Base-by-base conservation (phyloP, 1,140 invertebrate genomes). In the Drosophila pseudoananassae region DNA sequence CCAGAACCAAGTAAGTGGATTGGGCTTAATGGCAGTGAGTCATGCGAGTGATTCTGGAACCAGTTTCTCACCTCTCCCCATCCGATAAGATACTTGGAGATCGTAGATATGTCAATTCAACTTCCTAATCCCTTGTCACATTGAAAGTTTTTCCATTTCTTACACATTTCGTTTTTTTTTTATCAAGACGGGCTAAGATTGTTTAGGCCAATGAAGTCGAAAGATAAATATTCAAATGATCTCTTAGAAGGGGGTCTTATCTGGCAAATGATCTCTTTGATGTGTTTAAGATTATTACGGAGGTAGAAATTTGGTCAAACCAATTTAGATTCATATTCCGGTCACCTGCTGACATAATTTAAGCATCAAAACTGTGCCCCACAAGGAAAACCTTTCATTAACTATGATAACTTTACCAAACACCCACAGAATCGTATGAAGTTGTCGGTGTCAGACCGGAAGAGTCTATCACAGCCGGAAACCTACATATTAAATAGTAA, bases 71-170 rank as follows among this genome's bases (percentile, higher is more conserved):
- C 59, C 56, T 75, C 46, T 61, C 40, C n/a, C 51, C 74, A 80
- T 82, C 58, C 59, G 79, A 83, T 78, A 57, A 70, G 65, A 4
- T 23, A 10, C 52, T n/a, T 17, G 29, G 38, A 68, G 69, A 57
- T 57, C 54, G 61, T 50, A 57, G 78, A 82, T 82, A 83, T 74
- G 78, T 65, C 78, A 78, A 83, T 83, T 49, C 20, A 43, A 74
- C 72, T 78, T 81, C 69, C 63, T 78, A 82, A 83, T 82, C 78
- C 78, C 63, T 51, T 78, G 74, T 78, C 79, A 63, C 78, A 60
- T 70, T 76, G 59, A 72, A 46, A 76, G 74, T 52, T 57, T 54
- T 68, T 40, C 70, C 59, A 64, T 66, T 66, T 64, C 20, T 51
- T 63, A 56, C 27, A 40, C 56, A 69, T 76, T 29, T 57, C 47